Evolutionary conservation across 2,888 invertebrate species (phyloP).

Genomic region (Epinotia bilunana): DNA sequence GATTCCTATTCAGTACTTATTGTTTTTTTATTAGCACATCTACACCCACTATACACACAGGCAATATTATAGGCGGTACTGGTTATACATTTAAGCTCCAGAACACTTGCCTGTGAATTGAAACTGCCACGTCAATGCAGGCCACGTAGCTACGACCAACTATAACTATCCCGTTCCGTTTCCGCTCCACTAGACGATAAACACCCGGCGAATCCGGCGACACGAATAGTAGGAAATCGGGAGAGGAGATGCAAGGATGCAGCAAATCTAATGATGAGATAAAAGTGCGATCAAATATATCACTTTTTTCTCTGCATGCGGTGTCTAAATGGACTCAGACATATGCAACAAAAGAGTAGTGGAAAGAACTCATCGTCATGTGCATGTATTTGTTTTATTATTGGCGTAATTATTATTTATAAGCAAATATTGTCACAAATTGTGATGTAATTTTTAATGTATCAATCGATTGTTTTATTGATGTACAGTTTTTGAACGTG

Average conservation of each 20-base stretch:
- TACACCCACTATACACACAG: conserved; percentile 15
- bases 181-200: conserved; percentile 52
- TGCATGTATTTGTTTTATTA: background rate
- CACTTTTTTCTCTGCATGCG: background rate
- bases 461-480: background rate
- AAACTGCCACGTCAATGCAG: conserved; percentile 72
- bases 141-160: conserved; percentile 61
- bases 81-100: conserved; percentile 24
- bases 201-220: conserved; percentile 55
- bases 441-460: background rate
- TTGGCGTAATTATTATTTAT: background rate
- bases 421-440: too few species aligned
- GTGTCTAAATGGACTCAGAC: too few species aligned
- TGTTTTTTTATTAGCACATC: background rate
- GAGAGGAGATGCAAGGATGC: conserved; percentile 11
- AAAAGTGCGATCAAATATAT: conserved; percentile 26
- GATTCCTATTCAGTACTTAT: background rate
- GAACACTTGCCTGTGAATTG: conserved; percentile 37
- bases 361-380: too few species aligned
- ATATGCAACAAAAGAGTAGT: too few species aligned
- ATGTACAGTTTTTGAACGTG: conserved; percentile 5
- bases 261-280: conserved; percentile 22
- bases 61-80: background rate
- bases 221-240: conserved; percentile 25
- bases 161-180: conserved; percentile 69